phyloP scores from a whole-genome alignment of 2,113 vertebrate species.

The Indri indri region DNA sequence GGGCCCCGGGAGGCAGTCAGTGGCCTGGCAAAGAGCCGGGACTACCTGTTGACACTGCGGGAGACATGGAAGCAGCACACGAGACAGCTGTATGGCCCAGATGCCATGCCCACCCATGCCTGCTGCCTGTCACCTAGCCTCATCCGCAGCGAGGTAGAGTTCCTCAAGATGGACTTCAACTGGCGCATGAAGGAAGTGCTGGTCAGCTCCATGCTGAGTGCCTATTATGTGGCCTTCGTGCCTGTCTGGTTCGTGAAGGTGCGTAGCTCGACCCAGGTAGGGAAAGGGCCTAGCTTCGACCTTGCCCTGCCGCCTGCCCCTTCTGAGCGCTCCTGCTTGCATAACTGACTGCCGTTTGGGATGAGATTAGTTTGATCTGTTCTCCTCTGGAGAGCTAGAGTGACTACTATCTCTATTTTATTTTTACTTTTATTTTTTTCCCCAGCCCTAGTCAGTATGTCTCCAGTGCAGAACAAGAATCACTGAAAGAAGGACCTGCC shows the following conservation, averaged over 20 bases:
- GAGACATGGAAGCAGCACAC: slow-evolving; percentile 99
- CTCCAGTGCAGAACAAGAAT: neutral
- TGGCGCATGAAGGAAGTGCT: slow-evolving; percentile 99
- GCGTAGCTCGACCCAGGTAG: slow-evolving; percentile 38
- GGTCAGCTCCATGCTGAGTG: slow-evolving; percentile 98
- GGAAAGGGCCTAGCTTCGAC: neutral
- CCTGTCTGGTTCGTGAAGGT: slow-evolving; percentile 99
- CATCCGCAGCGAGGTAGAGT: slow-evolving; percentile 97
- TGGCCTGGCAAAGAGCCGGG: slow-evolving; percentile 84
- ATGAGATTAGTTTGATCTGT: neutral
- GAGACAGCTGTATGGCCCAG: slow-evolving; percentile 91
- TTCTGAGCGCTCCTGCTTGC: neutral
- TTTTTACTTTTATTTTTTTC: neutral
- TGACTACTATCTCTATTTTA: neutral
- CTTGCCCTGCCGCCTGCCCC: neutral
- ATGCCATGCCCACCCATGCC: slow-evolving; percentile 96
- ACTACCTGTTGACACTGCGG: slow-evolving; percentile 94
- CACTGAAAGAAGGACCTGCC: neutral
- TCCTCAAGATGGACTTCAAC: slow-evolving; percentile 98
- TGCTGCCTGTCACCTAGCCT: slow-evolving; percentile 98
- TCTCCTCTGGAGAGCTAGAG: neutral
- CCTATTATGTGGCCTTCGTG: slow-evolving; percentile 98
- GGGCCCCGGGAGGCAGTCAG: slow-evolving; percentile 89
- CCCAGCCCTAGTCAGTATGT: neutral
- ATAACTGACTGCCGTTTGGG: neutral